Conservation (phyloP, 2,113 vertebrate species). For the Cyanistes caeruleus region DNA sequence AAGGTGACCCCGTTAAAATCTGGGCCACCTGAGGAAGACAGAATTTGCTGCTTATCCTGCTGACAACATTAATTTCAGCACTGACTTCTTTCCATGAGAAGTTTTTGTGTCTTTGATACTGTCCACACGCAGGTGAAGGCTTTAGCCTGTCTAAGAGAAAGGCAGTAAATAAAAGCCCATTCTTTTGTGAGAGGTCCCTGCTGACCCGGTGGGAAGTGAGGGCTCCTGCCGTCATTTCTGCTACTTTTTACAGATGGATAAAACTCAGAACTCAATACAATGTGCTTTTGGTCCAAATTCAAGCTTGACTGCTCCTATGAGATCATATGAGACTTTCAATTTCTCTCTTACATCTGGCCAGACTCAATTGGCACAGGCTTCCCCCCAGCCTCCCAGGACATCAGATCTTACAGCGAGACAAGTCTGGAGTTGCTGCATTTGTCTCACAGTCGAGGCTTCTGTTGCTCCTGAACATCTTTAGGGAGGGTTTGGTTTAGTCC, state of each 20-base stretch:
- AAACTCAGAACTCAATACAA: constrained; percentile 11
- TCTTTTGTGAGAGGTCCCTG: not conserved
- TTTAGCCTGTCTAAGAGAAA: not conserved
- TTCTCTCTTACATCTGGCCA: constrained; percentile 24
- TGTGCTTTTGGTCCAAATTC: constrained; percentile 2
- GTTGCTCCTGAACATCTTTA: not conserved
- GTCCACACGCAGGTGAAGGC: constrained; percentile 30
- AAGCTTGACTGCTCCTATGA: constrained; percentile 17
- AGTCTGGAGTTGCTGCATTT: not conserved
- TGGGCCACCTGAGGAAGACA: not conserved
- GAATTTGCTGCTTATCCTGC: constrained; percentile 15
- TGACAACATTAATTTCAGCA: constrained; percentile 1
- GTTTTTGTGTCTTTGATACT: not conserved
- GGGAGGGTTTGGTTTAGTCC: not conserved
- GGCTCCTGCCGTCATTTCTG: not conserved
- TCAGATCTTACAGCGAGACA: not conserved
- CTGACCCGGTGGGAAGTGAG: not conserved
- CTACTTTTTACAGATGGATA: constrained; percentile 40
- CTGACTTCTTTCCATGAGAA: not conserved
- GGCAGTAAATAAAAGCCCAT: constrained; percentile 30
- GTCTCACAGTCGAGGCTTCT: not conserved
- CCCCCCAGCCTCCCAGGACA: not conserved
- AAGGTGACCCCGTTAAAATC: not conserved
- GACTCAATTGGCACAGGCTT: not conserved
- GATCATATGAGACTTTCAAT: not conserved